Evolutionary conservation across 2,888 invertebrate genomes (phyloP), one percentile per base, ranked within the genome.

Genomic region (Nemotelus pantherinus): DNA sequence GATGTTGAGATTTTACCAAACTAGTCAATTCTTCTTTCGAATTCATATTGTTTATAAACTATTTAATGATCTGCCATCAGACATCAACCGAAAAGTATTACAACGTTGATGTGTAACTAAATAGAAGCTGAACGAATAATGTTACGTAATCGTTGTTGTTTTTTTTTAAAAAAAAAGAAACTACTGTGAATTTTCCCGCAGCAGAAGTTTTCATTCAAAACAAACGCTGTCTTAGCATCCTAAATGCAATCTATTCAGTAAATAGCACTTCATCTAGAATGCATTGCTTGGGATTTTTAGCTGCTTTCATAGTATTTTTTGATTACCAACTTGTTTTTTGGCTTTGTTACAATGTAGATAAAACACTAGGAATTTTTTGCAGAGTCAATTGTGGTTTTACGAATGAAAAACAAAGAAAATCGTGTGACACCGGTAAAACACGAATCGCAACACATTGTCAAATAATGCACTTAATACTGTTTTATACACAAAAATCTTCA

Each of bases 231-330:
- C 65, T 7, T 10, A 65, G 45, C 65, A 65, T 47, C 70, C 48
- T 55, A 41, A 44, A 68, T 67, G 50, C 64, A 39, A 67, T 47
- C 67, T 47, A 48, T 25, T 39, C 47, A 48, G 6, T 67, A 47
- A 47, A 67, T 9, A 57, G 57, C 57, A 57, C 57, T 25, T 57
- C 57, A 57, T 57, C 57, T 57, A 10, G 57, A 53, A 55, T 70
- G 53, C 70, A 70, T 43, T 55, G 70, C 70, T 70, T 70, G 47
- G 43, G 70, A 2, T 70, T 70, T 41, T 70, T 25, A 70, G 53
- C 70, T 53, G 70, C 70, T 70, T 70, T 39, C 44, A 55, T 5
- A 60, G 4, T 25, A 25, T 25, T 25, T 25, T 39, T 41, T 7
- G 10, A 50, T 67, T 67, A 67, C n/a, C 9, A 25, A 67, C 6